Percentiles rank a stretch among this genome's conserved stretches.
Evolutionary conservation across 2,113 vertebrate genomes (phyloP).

Genomic region (Cyanocitta stelleri): DNA sequence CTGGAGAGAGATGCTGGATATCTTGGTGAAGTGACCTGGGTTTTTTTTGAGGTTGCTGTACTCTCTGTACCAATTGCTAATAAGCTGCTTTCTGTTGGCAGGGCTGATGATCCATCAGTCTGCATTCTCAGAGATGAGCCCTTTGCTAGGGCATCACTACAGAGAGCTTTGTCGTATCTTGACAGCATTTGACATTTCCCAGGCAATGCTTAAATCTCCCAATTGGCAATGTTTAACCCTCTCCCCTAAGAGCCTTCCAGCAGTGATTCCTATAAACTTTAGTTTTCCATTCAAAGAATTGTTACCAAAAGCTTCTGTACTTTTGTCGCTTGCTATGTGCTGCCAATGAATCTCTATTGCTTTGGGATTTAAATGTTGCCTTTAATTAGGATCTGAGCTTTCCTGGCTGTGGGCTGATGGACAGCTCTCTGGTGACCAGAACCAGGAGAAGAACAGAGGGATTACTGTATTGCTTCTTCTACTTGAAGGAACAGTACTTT

Average conservation of each 20-base stretch:
- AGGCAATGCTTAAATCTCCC: not conserved
- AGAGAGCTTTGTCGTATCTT: not conserved
- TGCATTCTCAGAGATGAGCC: not conserved
- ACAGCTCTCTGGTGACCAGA: not conserved
- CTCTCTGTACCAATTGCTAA: not conserved
- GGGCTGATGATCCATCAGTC: not conserved
- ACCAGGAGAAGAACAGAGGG: not conserved
- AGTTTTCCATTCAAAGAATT: not conserved
- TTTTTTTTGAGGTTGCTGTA: too few relatives aligned
- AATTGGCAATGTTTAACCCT: not conserved
- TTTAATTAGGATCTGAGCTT: not conserved
- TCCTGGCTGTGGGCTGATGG: not conserved
- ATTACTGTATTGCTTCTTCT: not conserved
- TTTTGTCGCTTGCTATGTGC: not conserved
- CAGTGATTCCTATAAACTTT: not conserved
- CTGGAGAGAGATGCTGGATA: not conserved
- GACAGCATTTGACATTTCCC: not conserved
- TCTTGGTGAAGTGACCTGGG: not conserved
- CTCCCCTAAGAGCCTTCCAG: not conserved
- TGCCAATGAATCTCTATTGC: not conserved
- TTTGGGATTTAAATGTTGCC: not conserved
- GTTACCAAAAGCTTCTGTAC: not conserved
- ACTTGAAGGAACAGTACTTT: not conserved
- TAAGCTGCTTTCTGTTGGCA: not conserved
- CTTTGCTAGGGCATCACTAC: not conserved